These are phyloP conservation scores for Micrastur ruficollis DNA, from an alignment of 2,797 vertebrate genomes.

Conservation along the genomic window DNA sequence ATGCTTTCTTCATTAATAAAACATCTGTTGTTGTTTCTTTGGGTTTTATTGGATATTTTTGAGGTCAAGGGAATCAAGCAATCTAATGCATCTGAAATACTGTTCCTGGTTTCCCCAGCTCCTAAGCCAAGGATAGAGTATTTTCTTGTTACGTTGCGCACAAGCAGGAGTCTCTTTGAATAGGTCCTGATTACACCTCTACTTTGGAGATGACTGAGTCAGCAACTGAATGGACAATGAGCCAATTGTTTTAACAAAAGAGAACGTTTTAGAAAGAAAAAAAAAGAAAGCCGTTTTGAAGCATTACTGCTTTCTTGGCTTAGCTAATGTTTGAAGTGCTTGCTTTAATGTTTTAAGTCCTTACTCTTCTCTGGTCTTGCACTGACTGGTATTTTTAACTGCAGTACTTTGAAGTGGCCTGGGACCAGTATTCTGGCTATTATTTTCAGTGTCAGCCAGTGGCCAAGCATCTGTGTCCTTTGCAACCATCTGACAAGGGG, in stretches of 20 bases:
- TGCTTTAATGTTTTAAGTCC: not conserved
- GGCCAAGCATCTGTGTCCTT: not conserved
- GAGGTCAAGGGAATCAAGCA: not conserved
- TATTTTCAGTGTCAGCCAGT: not conserved
- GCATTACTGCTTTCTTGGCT: not conserved
- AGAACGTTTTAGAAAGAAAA: not conserved
- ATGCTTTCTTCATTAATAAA: constrained; percentile 48
- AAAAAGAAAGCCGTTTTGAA: not conserved
- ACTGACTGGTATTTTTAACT: not conserved
- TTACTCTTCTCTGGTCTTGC: not conserved
- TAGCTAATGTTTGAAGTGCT: not conserved
- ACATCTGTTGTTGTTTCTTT: constrained; percentile 17
- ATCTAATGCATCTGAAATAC: not conserved
- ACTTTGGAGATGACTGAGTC: not conserved
- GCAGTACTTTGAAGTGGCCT: not conserved
- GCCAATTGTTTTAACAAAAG: not conserved
- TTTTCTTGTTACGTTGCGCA: not conserved
- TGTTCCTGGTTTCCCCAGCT: not conserved
- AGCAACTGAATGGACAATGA: not conserved
- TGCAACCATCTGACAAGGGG: not conserved
- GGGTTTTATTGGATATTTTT: not conserved
- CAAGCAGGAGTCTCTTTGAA: not conserved
- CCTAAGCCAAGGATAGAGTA: not conserved
- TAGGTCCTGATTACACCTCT: constrained; percentile 2
- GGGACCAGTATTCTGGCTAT: not conserved